phyloP scores from a whole-genome alignment of 2,888 invertebrate species.

The Dendrolimus pini region DNA sequence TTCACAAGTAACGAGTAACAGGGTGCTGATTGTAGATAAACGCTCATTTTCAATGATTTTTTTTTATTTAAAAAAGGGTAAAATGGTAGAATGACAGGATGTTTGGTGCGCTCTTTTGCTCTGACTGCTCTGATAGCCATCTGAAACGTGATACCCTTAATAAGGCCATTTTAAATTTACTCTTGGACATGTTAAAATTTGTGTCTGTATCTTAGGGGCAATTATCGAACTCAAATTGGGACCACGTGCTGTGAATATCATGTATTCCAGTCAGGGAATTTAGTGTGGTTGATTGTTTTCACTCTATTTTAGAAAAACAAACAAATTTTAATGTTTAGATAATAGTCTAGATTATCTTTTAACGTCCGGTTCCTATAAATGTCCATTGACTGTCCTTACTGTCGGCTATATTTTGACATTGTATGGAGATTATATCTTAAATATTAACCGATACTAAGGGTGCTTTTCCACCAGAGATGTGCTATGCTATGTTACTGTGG shows the following conservation, averaged over 20 bases:
- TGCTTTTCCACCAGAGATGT: too few species aligned
- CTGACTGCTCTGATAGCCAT: slow-evolving; percentile 49
- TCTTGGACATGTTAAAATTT: background rate
- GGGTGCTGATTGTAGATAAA: slow-evolving; percentile 75
- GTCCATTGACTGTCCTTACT: too few species aligned
- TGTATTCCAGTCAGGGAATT: too few species aligned
- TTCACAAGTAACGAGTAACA: slow-evolving; percentile 70
- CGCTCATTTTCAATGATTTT: slow-evolving; percentile 37
- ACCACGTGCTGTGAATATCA: background rate
- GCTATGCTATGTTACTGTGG: too few species aligned
- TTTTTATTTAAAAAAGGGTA: slow-evolving; percentile 26
- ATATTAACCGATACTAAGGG: too few species aligned
- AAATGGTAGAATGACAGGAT: slow-evolving; percentile 64
- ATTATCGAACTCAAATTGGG: background rate
- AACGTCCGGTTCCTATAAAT: too few species aligned
- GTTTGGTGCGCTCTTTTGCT: slow-evolving; percentile 43
- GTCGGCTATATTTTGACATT: too few species aligned
- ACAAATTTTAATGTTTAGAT: too few species aligned
- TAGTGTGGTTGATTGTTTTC: too few species aligned
- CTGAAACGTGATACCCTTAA: slow-evolving; percentile 31
- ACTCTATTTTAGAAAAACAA: too few species aligned
- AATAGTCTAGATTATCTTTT: too few species aligned
- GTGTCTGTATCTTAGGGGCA: background rate
- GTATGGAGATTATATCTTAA: too few species aligned
- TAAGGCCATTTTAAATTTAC: slow-evolving; percentile 33